Conservation (phyloP, 2,113 vertebrate species). For the Varanus komodoensis region DNA sequence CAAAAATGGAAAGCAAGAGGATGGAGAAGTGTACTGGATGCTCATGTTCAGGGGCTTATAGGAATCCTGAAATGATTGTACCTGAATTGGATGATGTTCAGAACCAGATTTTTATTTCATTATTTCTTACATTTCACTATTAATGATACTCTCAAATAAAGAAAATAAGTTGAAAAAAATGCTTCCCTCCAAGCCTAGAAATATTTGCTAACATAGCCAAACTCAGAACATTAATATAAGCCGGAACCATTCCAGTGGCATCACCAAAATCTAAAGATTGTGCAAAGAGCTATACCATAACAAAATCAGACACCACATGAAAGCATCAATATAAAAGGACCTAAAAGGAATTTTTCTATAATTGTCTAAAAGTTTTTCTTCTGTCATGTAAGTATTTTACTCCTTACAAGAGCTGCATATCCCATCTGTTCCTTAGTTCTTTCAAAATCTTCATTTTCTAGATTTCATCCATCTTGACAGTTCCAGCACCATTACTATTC, state of each 20-base stretch:
- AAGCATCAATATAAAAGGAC: background rate
- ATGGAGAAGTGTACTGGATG: no score
- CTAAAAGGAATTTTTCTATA: background rate
- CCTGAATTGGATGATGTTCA: fast-evolving
- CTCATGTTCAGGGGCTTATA: no score
- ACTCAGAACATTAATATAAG: conserved; percentile 2
- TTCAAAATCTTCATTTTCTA: background rate
- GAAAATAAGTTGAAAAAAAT: background rate
- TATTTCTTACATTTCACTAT: background rate
- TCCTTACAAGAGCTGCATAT: background rate
- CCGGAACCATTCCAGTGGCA: background rate
- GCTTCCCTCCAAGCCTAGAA: conserved; percentile 5
- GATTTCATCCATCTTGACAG: no score
- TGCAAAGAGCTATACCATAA: background rate
- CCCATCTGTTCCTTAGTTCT: background rate
- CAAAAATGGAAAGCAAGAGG: no score
- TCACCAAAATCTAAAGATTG: background rate
- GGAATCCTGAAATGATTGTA: no score
- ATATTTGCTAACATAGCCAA: background rate
- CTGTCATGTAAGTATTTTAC: background rate
- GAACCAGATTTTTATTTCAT: background rate
- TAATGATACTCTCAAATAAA: background rate
- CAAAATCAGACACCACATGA: background rate
- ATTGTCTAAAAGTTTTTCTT: background rate
- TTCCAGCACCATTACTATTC: background rate